Base-by-base conservation (phyloP, 2,113 vertebrate species). In the Picathartes gymnocephalus region DNA sequence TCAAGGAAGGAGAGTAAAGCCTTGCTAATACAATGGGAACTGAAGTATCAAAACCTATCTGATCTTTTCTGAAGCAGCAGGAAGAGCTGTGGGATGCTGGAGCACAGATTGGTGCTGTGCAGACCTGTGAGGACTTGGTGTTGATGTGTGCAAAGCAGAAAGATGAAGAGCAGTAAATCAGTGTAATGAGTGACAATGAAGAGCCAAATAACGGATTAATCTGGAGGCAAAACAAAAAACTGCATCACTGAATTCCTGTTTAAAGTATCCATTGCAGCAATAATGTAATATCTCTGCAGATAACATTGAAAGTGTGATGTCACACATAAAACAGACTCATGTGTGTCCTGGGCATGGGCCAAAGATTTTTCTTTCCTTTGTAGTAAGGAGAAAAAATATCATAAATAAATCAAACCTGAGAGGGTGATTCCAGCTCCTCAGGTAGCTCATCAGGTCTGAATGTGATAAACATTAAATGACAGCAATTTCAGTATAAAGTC, bases 401-500 rank as follows among this genome's bases (percentile, higher is more conserved):
- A 17, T 37, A 71, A 88, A 85, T 58, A 82, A 83, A 61, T 81
- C 28, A 71, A 64, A 50, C 27, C 18, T 71, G 60, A 45, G 39
- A 86, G 82, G 47, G 25, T 44, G 66, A 53, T 87, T 89, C 76
- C 35, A 62, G 0, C 37, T 88, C 13, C 35, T 90, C 18, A 60
- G 48, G 70, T 87, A 53, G 73, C 82, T 90, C 0, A 0, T 58
- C 44, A 65, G 51, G 42, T 54, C 45, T 50, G 72, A 92, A 39
- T 57, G 28, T 24, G n/a, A 53, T 69, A 76, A 94, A 79, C 25
- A 47, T 54, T 47, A 84, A 88, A 82, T 76, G 48, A 88, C 40
- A 87, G 85, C 61, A 94, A 82, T 88, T 97, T 92, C 88, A 51
- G 65, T 66, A 71, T 92, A n/a, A 97, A 95, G 90, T 96, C 91